Evolutionary conservation across 1,140 invertebrate species (phyloP).

Genomic region (Eumeta japonica): DNA sequence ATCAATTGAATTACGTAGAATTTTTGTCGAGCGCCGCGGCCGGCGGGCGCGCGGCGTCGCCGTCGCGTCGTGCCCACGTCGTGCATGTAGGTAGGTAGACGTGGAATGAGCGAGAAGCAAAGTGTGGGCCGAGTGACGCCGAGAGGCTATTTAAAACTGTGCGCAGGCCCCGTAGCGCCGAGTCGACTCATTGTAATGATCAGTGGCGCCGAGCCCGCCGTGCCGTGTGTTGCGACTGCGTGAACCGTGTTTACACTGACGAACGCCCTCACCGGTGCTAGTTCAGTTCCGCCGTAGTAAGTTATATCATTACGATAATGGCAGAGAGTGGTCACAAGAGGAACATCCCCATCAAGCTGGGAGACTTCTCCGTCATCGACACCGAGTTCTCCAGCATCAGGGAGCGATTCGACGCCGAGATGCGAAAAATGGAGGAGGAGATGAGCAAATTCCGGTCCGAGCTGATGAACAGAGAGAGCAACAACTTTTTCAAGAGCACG

Average conservation of each 20-base stretch:
- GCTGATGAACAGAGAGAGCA: constrained; percentile 87
- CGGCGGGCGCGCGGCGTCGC: no score
- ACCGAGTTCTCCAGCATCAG: constrained; percentile 94
- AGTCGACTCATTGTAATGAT: constrained; percentile 50
- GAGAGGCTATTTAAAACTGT: constrained; percentile 58
- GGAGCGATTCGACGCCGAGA: constrained; percentile 93
- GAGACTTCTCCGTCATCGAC: constrained; percentile 93
- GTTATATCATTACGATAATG: constrained; percentile 58
- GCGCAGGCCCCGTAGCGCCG: constrained; percentile 54
- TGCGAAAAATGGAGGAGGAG: constrained; percentile 97
- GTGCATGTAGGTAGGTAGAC: constrained; percentile 13
- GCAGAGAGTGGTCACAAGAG: constrained; percentile 76
- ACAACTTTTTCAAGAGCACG: constrained; percentile 85
- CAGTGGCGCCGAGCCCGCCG: constrained; percentile 47
- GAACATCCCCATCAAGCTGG: constrained; percentile 90
- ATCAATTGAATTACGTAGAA: constrained; percentile 36
- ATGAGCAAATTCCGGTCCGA: constrained; percentile 94
- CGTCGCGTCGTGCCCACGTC: neutral
- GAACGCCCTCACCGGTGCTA: constrained; percentile 40
- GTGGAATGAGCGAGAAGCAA: constrained; percentile 53
- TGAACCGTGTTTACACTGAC: constrained; percentile 49
- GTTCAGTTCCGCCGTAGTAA: constrained; percentile 46
- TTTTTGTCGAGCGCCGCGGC: no score
- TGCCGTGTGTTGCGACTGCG: constrained; percentile 35
- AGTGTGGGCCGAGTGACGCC: constrained; percentile 52